Base-by-base conservation (phyloP, 2,888 invertebrate genomes). In the Limnephilus lunatus region DNA sequence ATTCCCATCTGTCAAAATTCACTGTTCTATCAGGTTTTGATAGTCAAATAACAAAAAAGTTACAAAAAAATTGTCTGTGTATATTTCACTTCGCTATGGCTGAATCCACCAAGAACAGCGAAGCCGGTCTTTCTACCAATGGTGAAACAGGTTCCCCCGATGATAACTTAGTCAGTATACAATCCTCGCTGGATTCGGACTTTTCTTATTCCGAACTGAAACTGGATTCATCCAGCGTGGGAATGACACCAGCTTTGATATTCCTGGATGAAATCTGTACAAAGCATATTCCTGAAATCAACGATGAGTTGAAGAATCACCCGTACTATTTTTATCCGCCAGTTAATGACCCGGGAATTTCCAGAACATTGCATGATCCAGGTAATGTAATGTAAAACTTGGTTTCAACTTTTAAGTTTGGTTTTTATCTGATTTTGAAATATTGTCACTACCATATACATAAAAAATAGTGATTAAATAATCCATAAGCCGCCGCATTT, bases 251-350 rank as follows among this genome's bases (percentile, higher is more conserved):
- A 1, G n/a, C 30, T 30, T 14, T 68, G 48, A 80, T 14, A 80
- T 68, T 91, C 83, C 32, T 48, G 81, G 88, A 82, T 39, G 83
- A 90, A 19, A 80, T 92, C 14, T 93, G 93, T 68, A 91, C 90
- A n/a, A 90, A 89, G 9, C 92, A 93, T 68, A 91, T 93, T 68
- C 39, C 89, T 15, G 89, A 92, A 14, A 81, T 87, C 9, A 92
- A 93, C 44, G 87, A 53, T 86, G 87, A 91, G 11, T 83, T 92
- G 53, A 31, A 83, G 31, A 53, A 81, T 3, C 93, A 93, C 31
- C 93, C 93, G 12, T 93, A 83, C 39, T 93, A 83, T 35, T 44
- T 89, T 35, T 92, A 91, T 31, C 92, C 92, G 3, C 81, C 92
- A 35, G 86, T 92, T 3, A 86, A 90, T 25, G 91, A 92, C 82